These are phyloP conservation scores for Teleogryllus oceanicus DNA, from an alignment of 2,888 invertebrate species.

Conservation along the genomic window DNA sequence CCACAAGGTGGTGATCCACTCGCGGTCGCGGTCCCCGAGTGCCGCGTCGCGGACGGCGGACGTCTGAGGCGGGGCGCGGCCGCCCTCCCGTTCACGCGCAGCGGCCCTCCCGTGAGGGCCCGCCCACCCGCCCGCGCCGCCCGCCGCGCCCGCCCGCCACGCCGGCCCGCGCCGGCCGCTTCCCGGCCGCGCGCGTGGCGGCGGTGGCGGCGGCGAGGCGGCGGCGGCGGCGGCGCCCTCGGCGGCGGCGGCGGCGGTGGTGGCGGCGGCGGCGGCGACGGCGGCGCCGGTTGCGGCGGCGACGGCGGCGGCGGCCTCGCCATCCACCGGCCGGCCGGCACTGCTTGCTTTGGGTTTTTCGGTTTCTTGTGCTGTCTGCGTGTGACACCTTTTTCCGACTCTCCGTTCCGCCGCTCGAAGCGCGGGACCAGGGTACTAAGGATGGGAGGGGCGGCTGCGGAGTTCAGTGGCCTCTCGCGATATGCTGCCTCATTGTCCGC, in stretches of 20 bases:
- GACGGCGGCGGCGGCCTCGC: background rate
- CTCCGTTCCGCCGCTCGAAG: slow-evolving; percentile 19
- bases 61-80: slow-evolving; percentile 74
- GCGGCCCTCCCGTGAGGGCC: slow-evolving; percentile 21
- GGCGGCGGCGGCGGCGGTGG: background rate
- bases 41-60: slow-evolving; percentile 78
- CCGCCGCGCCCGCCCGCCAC: background rate
- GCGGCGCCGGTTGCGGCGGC: background rate
- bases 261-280: background rate
- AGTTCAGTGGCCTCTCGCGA: background rate
- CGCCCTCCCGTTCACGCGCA: slow-evolving; percentile 41
- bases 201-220: background rate
- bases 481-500: slow-evolving; percentile 30
- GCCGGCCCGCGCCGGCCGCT: background rate
- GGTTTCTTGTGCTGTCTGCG: slow-evolving; percentile 31
- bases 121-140: background rate
- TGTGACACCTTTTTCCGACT: slow-evolving; percentile 28
- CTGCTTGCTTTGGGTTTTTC: slow-evolving; percentile 30
- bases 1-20: slow-evolving; percentile 86
- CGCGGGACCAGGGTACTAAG: slow-evolving; percentile 24
- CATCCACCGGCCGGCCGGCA: background rate
- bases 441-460: slow-evolving; percentile 32
- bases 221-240: background rate
- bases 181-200: background rate
- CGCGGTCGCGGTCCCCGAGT: slow-evolving; percentile 80